Percentiles rank a stretch among this genome's conserved stretches.
Conservation (phyloP, 2,113 vertebrate genomes). For the Syngnathus scovelli region DNA sequence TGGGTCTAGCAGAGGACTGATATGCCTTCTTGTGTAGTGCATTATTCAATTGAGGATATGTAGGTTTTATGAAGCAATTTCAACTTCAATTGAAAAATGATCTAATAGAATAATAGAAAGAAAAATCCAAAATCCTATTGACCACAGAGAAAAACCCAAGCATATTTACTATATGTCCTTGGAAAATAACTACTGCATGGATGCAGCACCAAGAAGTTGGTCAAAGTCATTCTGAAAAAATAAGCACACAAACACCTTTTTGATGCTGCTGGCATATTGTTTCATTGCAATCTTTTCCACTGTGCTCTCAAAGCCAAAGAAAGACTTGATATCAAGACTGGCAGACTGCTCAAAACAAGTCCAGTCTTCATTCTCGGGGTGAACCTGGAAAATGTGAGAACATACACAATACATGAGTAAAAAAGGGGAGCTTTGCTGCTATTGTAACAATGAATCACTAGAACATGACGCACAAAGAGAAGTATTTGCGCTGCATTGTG, state of each 20-base stretch:
- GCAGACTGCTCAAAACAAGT: conserved; percentile 97
- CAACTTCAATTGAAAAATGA: neutral
- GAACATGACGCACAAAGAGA: conserved; percentile 26
- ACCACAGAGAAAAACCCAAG: neutral
- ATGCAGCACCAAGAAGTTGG: conserved; percentile 26
- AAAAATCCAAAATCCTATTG: neutral
- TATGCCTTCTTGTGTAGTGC: neutral
- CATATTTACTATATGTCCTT: neutral
- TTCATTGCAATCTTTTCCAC: conserved; percentile 99
- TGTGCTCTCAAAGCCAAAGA: conserved; percentile 97
- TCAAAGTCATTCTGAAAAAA: neutral
- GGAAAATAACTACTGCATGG: neutral
- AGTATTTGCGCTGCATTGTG: conserved; percentile 21
- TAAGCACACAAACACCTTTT: conserved; percentile 75
- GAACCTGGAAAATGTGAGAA: conserved; percentile 73
- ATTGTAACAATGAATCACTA: conserved; percentile 35
- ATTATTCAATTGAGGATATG: neutral
- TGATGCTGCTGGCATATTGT: conserved; percentile 97
- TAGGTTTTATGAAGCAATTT: neutral
- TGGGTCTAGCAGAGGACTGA: neutral
- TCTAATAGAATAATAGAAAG: neutral
- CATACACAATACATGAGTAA: conserved; percentile 4
- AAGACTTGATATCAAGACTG: conserved; percentile 96
- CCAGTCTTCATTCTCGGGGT: conserved; percentile 96
- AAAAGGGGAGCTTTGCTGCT: conserved; percentile 9